Conservation (phyloP, 2,888 invertebrate genomes). For the Eupithecia pulchellata region DNA sequence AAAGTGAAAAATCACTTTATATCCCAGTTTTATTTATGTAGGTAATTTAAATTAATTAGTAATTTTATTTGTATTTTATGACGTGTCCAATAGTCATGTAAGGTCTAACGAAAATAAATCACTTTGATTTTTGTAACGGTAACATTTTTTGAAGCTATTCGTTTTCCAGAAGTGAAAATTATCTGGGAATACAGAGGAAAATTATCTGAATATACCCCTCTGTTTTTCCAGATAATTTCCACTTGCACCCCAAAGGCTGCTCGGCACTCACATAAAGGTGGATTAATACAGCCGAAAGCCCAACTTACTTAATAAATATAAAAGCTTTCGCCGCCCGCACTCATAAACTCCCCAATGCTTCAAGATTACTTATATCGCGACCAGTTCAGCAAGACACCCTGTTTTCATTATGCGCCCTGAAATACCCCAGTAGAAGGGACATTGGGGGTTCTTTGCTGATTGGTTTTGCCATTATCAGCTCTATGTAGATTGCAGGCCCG, state of each 20-base stretch:
- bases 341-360: slow-evolving; percentile 82
- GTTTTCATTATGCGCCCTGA: slow-evolving; percentile 68
- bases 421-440: slow-evolving; percentile 51
- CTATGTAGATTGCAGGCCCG: slow-evolving; percentile 83
- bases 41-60: too few relatives aligned
- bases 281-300: slow-evolving; percentile 84
- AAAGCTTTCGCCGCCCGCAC: slow-evolving; percentile 82
- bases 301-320: slow-evolving; percentile 87
- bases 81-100: too few relatives aligned
- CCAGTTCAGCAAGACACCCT: slow-evolving; percentile 65
- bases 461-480: slow-evolving; percentile 81
- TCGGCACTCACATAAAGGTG: slow-evolving; percentile 78
- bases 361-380: slow-evolving; percentile 81
- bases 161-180: too few relatives aligned
- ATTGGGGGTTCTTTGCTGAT: slow-evolving; percentile 54
- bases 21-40: too few relatives aligned
- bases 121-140: too few relatives aligned
- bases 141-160: too few relatives aligned
- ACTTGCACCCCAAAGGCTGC: slow-evolving; percentile 57
- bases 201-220: too few relatives aligned
- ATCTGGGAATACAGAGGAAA: too few relatives aligned
- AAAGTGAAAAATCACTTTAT: too few relatives aligned
- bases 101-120: too few relatives aligned
- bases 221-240: slow-evolving; percentile 37
- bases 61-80: too few relatives aligned